Conservation (phyloP, 2,797 vertebrate species). For the Sciurus carolinensis region DNA sequence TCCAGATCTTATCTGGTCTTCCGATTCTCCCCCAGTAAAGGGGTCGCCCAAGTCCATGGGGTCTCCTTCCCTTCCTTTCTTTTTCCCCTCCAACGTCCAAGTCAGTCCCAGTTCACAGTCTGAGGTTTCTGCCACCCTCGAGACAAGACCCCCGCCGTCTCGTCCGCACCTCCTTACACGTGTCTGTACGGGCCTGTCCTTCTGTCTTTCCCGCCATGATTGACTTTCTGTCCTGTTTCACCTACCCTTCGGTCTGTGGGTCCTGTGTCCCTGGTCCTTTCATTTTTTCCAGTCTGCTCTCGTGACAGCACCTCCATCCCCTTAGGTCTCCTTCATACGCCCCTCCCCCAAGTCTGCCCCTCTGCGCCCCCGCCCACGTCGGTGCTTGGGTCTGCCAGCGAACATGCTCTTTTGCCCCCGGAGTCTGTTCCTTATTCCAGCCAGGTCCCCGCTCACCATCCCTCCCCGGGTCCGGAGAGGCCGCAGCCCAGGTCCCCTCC, state of each 20-base stretch:
- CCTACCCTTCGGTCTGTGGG: background rate
- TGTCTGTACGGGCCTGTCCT: background rate
- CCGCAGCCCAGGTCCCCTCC: background rate
- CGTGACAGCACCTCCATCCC: background rate
- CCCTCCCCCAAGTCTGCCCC: constrained; percentile 1
- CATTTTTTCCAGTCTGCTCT: background rate
- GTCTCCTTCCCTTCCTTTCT: background rate
- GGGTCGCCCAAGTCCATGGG: background rate
- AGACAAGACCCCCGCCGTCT: background rate
- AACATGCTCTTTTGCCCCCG: background rate
- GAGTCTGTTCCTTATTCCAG: background rate
- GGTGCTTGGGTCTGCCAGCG: background rate
- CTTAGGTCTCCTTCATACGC: background rate
- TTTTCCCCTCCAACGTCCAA: background rate
- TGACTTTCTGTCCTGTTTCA: background rate
- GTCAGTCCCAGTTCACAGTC: background rate
- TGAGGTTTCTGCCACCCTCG: background rate
- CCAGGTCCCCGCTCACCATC: background rate
- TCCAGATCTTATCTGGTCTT: background rate
- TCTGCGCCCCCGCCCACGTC: constrained; percentile 44
- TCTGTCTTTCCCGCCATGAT: constrained; percentile 26
- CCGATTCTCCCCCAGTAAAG: background rate
- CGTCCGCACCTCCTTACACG: background rate
- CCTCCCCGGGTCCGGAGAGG: background rate
- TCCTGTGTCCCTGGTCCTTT: background rate